Percentiles rank a stretch among this genome's conserved stretches.
These are phyloP conservation scores for Meriones unguiculatus DNA, from an alignment of 2,113 vertebrate species.

Conservation along the genomic window DNA sequence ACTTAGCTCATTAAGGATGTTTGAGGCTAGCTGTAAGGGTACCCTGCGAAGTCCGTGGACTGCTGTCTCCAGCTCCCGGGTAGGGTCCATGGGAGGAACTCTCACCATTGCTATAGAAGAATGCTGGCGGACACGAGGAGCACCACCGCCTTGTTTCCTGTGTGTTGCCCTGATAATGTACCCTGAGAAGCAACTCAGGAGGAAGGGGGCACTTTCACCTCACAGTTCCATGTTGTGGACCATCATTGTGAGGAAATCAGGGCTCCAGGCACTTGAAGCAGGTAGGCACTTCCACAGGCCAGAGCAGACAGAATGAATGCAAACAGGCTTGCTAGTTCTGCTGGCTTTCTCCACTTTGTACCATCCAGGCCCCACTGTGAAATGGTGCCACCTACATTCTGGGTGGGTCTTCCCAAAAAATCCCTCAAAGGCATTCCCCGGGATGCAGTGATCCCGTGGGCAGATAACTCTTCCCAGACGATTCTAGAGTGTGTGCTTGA, in stretches of 20 bases:
- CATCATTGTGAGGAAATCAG: background rate
- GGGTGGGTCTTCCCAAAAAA: background rate
- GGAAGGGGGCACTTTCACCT: background rate
- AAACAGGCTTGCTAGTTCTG: background rate
- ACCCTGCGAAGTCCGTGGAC: background rate
- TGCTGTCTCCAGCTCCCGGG: background rate
- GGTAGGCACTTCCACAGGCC: background rate
- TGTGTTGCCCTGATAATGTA: background rate
- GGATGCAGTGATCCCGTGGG: background rate
- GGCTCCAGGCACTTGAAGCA: background rate
- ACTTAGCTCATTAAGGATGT: background rate
- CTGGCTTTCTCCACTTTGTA: background rate
- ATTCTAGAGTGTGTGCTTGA: background rate
- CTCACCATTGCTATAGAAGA: background rate
- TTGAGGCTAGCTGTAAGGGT: rapidly evolving
- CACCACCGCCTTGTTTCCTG: background rate
- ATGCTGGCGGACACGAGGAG: background rate
- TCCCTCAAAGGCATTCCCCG: background rate
- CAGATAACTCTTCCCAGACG: background rate
- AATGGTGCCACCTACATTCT: background rate
- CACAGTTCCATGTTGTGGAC: background rate
- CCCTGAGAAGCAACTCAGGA: background rate
- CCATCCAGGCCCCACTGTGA: no score
- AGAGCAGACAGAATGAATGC: background rate
- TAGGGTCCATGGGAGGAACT: background rate